A percentile compares a stretch with the other conserved stretches of the same genome.
phyloP scores from a whole-genome alignment of 2,797 vertebrate genomes.

The Sebastes matsubarae region DNA sequence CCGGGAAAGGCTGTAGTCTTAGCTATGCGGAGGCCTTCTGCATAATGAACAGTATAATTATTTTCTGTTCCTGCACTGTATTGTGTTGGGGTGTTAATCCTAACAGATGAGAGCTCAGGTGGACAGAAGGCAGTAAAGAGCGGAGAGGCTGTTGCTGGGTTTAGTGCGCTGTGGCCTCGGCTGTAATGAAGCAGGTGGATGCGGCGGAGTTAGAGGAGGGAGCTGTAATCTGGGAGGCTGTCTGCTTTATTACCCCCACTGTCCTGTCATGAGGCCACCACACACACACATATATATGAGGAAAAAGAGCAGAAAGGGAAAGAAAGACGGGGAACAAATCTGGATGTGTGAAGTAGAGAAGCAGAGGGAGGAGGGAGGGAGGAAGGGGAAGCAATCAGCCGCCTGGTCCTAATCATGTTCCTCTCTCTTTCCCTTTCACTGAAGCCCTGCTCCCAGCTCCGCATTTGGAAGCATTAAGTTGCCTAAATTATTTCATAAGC shows the following conservation, averaged over 20 bases:
- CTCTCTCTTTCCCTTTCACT: conserved; percentile 57
- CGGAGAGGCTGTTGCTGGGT: conserved; percentile 42
- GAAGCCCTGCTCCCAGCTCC: conserved; percentile 57
- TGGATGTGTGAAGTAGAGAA: conserved; percentile 50
- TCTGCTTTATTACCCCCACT: conserved; percentile 58
- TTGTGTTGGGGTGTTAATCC: conserved; percentile 57
- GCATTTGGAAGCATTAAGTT: conserved; percentile 74
- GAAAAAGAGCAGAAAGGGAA: conserved; percentile 4
- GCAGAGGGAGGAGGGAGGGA: conserved; percentile 31
- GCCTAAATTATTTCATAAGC: conserved; percentile 81
- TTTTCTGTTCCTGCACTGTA: conserved; percentile 35
- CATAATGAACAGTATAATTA: conserved; percentile 68
- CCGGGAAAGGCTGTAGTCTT: conserved; percentile 28
- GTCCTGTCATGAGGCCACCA: conserved; percentile 40
- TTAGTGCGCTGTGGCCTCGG: conserved; percentile 52
- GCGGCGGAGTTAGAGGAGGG: conserved; percentile 37
- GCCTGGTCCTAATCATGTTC: conserved; percentile 66
- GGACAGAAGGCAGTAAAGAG: conserved; percentile 65
- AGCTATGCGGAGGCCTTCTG: conserved; percentile 35
- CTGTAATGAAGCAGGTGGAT: conserved; percentile 71
- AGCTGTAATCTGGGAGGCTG: conserved; percentile 60
- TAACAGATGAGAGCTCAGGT: conserved; percentile 67
- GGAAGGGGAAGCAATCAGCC: conserved; percentile 69
- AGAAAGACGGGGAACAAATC: conserved; percentile 39
- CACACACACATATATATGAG: neutral